phyloP scores from a whole-genome alignment of 2,113 vertebrate species.

The Sorex araneus region DNA sequence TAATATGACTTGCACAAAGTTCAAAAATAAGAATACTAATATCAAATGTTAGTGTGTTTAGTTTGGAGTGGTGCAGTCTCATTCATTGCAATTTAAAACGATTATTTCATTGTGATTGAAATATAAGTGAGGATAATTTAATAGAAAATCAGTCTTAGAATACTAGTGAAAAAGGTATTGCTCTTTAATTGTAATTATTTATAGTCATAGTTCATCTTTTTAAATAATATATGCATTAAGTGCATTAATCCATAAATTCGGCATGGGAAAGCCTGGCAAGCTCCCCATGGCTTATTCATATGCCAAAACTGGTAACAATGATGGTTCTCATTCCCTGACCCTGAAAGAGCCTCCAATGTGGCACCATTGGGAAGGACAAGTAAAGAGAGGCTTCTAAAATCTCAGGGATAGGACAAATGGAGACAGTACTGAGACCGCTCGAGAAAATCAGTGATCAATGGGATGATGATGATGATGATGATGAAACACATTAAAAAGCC shows the following conservation, averaged over 20 bases:
- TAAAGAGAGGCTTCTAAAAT: no score
- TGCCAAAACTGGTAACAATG: no score
- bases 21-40: neutral
- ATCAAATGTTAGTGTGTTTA: neutral
- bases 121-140: neutral
- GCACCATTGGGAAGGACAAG: no score
- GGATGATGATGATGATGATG: no score
- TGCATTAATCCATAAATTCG: no score
- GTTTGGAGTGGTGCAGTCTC: neutral
- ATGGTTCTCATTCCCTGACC: no score
- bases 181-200: slow-evolving; percentile 60
- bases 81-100: slow-evolving; percentile 9
- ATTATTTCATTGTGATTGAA: neutral
- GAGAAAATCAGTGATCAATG: no score
- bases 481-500: slow-evolving; percentile 51
- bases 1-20: neutral
- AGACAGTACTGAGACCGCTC: no score
- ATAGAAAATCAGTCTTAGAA: slow-evolving; percentile 45
- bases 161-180: slow-evolving; percentile 33
- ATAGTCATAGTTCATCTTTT: neutral
- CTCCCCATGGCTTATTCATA: no score
- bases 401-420: no score
- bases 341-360: no score
- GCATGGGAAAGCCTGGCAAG: no score
- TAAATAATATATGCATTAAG: slow-evolving; percentile 37